These are phyloP conservation scores for Argentina silus DNA, from an alignment of 2,797 vertebrate genomes.

Conservation along the genomic window DNA sequence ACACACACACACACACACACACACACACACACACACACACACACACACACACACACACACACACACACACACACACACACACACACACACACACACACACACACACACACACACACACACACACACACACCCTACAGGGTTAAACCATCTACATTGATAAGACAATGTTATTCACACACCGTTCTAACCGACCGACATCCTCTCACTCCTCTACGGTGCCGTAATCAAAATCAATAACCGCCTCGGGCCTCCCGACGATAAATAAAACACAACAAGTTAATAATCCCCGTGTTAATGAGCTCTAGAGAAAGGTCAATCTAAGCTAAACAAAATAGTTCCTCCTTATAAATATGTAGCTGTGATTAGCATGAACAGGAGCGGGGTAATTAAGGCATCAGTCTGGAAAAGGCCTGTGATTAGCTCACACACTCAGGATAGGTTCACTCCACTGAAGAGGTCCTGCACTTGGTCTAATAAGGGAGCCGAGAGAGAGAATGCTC, in stretches of 20 bases:
- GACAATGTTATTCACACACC: slow-evolving; percentile 69
- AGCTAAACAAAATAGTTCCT: slow-evolving; percentile 77
- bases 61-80: too few species aligned
- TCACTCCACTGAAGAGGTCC: slow-evolving; percentile 36
- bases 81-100: too few species aligned
- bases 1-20: too few species aligned
- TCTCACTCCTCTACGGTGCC: slow-evolving; percentile 30
- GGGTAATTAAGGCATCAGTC: slow-evolving; percentile 73
- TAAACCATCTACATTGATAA: slow-evolving; percentile 75
- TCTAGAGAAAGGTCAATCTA: slow-evolving; percentile 81
- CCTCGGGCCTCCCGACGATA: slow-evolving; percentile 40
- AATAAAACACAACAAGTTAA: slow-evolving; percentile 58
- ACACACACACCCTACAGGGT: too few species aligned
- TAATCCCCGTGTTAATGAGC: slow-evolving; percentile 78
- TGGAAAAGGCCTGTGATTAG: slow-evolving; percentile 38
- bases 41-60: too few species aligned
- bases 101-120: slow-evolving; percentile 22
- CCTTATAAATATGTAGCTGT: slow-evolving; percentile 82
- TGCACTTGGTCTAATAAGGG: background rate
- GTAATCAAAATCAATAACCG: slow-evolving; percentile 74
- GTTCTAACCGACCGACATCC: slow-evolving; percentile 46
- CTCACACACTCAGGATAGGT: slow-evolving; percentile 22
- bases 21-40: too few species aligned
- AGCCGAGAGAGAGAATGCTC: background rate
- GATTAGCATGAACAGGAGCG: slow-evolving; percentile 72